Conservation (phyloP, 2,113 vertebrate species). For the Thamnaconus septentrionalis region DNA sequence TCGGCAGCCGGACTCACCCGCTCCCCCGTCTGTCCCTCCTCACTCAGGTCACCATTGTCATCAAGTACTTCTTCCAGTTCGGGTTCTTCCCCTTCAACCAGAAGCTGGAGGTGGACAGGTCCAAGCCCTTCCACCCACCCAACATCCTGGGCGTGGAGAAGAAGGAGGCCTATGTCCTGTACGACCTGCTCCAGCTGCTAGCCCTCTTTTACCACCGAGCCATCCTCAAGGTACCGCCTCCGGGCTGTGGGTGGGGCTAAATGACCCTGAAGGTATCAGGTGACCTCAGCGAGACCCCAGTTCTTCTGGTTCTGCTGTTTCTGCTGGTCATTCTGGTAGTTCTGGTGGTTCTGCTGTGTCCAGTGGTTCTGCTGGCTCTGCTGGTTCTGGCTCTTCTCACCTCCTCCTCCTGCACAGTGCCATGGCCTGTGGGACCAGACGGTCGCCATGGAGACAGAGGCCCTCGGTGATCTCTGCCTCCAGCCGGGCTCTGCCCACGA, state of each 20-base stretch:
- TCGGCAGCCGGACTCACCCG: no score
- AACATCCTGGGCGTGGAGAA: slow-evolving; percentile 95
- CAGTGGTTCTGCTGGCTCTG: no score
- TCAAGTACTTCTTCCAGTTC: slow-evolving; percentile 97
- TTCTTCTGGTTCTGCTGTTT: no score
- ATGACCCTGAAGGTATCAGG: no score
- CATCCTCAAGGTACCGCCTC: slow-evolving; percentile 84
- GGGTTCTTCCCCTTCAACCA: slow-evolving; percentile 95
- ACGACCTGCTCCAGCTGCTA: slow-evolving; percentile 90
- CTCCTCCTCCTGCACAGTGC: slow-evolving; percentile 72
- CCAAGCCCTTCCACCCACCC: slow-evolving; percentile 86
- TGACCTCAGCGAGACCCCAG: no score
- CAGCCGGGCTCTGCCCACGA: neutral
- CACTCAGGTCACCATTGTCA: slow-evolving; percentile 87
- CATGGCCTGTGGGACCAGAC: slow-evolving; percentile 94
- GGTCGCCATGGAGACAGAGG: slow-evolving; percentile 51
- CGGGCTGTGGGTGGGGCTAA: no score
- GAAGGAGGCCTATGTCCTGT: slow-evolving; percentile 92
- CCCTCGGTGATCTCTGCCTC: slow-evolving; percentile 40
- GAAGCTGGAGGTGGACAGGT: slow-evolving; percentile 79
- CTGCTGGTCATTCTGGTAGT: no score
- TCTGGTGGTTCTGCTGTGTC: no score
- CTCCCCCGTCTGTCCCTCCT: neutral
- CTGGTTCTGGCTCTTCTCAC: neutral
- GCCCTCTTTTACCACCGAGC: slow-evolving; percentile 91